Conservation (phyloP, 2,888 invertebrate genomes). For the Callinectes sapidus region DNA sequence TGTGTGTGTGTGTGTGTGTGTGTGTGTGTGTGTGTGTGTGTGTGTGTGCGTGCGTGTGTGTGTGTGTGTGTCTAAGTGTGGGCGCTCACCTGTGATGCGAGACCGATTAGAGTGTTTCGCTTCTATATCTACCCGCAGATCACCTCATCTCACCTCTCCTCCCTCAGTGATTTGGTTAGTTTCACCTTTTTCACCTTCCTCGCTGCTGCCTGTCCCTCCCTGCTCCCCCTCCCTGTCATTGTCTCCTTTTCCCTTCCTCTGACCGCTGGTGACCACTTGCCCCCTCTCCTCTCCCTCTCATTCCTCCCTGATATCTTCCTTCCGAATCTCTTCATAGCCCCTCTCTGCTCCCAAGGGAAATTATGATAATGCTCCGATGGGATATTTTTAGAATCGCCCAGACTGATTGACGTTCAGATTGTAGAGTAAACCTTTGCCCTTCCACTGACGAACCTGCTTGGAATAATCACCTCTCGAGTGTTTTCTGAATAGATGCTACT, state of each 20-base stretch:
- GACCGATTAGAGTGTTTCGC: neutral
- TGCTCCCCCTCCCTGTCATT: neutral
- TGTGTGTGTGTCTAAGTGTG: slow-evolving; percentile 23
- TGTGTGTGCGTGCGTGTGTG: slow-evolving; percentile 41
- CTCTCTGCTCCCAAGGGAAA: neutral
- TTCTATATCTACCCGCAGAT: neutral
- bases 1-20: slow-evolving; percentile 41
- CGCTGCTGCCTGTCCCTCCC: neutral
- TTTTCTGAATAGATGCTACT: too few relatives aligned
- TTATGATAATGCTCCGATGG: neutral
- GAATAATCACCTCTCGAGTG: too few relatives aligned
- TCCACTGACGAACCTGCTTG: too few relatives aligned
- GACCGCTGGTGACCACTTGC: neutral
- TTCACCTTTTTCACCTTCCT: neutral
- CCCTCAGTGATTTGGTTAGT: neutral
- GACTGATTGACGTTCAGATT: too few relatives aligned
- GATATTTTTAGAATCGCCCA: too few relatives aligned
- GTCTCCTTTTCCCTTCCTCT: neutral
- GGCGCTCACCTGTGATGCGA: neutral
- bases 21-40: slow-evolving; percentile 47
- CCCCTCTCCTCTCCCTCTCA: neutral
- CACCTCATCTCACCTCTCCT: neutral
- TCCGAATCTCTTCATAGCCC: neutral
- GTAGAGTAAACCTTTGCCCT: too few relatives aligned
- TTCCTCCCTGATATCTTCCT: neutral